Conservation (phyloP, 1,140 invertebrate species). For the Batillaria attramentaria region DNA sequence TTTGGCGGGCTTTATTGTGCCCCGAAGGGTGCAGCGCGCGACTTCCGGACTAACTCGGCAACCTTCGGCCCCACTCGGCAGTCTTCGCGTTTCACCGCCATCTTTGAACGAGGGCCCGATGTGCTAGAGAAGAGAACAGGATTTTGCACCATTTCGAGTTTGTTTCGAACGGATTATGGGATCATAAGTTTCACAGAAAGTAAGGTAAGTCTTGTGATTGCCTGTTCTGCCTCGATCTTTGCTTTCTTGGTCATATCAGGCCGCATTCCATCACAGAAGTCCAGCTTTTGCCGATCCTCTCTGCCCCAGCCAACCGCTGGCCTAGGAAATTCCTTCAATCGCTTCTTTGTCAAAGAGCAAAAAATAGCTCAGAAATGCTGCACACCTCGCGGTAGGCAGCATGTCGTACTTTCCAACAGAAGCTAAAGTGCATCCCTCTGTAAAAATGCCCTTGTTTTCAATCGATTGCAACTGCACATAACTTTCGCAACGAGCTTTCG, state of each 20-base stretch:
- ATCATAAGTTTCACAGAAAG: slow-evolving; percentile 36
- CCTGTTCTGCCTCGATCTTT: slow-evolving; percentile 14
- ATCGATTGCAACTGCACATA: not conserved
- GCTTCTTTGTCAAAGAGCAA: slow-evolving; percentile 36
- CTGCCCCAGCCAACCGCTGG: slow-evolving; percentile 6
- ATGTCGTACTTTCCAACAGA: not conserved
- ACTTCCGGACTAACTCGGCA: slow-evolving; percentile 34
- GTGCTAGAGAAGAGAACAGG: slow-evolving; percentile 20
- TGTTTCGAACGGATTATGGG: slow-evolving; percentile 38
- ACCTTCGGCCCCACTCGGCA: slow-evolving; percentile 31
- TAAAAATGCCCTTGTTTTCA: not conserved
- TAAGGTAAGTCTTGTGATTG: slow-evolving; percentile 32
- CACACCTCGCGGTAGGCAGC: slow-evolving; percentile 9
- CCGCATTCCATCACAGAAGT: slow-evolving; percentile 34
- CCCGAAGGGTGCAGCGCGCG: slow-evolving; percentile 24
- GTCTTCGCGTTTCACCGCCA: slow-evolving; percentile 42
- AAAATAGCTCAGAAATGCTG: slow-evolving; percentile 31
- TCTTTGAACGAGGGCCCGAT: slow-evolving; percentile 42
- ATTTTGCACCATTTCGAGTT: slow-evolving; percentile 34
- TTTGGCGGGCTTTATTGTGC: slow-evolving; percentile 21
- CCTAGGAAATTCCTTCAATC: slow-evolving; percentile 33
- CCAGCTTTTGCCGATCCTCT: not conserved
- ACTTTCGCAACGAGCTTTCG: not conserved
- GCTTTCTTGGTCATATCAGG: not conserved
- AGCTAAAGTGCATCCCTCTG: not conserved